Base-by-base conservation (phyloP, 2,888 invertebrate genomes). In the Mimachlamys varia region DNA sequence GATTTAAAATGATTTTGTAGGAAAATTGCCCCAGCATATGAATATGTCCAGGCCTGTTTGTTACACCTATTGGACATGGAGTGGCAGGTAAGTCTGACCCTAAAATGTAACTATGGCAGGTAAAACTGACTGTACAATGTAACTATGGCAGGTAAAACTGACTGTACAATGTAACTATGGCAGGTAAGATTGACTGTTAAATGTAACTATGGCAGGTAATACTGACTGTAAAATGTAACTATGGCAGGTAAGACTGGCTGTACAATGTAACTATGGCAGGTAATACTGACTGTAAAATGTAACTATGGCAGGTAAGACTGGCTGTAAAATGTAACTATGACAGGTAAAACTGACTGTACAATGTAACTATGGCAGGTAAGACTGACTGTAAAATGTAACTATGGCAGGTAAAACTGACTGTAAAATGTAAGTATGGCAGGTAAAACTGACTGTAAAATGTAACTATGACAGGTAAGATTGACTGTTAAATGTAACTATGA, bases 11-110 rank as follows among this genome's bases (percentile, higher is more conserved):
- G 88, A 33, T 44, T 62, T 93, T 93, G 49, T 92, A 95, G 95
- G 90, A 93, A 92, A 87, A 91, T 94, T 38, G 92, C 94, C 49
- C 92, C 95, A 62, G 95, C 95, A 22, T 96, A 95, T 93, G 95
- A 96, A 92, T 96, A 94, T 91, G 93, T 96, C 19, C 95, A 95
- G 90, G 94, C 95, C 44, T 95, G 95, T 92, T 92, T 96, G 22
- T 93, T 96, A 27, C 96, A 96, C 92, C 92, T 96, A 0, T 92
- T 96, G 89, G 96, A 96, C 92, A 94, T 95, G 33, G 94, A 96
- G 90, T 96, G 96, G 96, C 96, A 96, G 95, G 96, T 96, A 90
- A 89, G 94, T 19, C 89, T 12, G 33, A 15, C n/a, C 2, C 0
- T 53, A 53, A 19, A 53, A 53, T 53, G 44, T 44, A 44, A 44